These are phyloP conservation scores for Python bivittatus DNA, from an alignment of 2,113 vertebrate species.

Conservation along the genomic window DNA sequence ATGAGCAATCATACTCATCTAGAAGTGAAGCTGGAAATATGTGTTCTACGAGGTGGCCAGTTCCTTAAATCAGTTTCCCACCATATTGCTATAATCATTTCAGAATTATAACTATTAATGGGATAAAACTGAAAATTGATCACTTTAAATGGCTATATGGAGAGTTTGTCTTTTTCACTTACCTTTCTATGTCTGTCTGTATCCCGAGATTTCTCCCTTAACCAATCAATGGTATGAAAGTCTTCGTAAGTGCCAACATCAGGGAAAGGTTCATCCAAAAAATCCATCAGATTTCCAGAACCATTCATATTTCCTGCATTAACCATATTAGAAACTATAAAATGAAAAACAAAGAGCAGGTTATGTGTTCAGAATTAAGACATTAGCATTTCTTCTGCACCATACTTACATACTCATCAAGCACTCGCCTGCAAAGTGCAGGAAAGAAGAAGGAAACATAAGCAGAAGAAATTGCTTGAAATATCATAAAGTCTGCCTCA, in stretches of 20 bases:
- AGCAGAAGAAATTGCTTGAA: neutral
- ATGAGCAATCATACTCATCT: neutral
- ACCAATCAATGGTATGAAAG: conserved; percentile 99
- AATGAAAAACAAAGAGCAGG: conserved; percentile 2
- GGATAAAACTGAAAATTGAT: neutral
- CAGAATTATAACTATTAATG: neutral
- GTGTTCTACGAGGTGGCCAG: accelerated
- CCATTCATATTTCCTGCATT: conserved; percentile 88
- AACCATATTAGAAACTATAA: conserved; percentile 80
- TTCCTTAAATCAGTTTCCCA: neutral
- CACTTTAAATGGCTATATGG: neutral
- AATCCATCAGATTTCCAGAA: conserved; percentile 94
- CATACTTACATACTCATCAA: neutral
- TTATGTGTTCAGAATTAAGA: neutral
- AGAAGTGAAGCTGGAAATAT: neutral
- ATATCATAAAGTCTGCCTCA: neutral
- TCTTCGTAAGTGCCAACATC: conserved; percentile 95
- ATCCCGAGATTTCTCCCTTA: conserved; percentile 94
- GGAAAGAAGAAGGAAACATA: no score
- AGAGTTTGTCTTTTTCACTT: neutral
- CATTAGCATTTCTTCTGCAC: neutral
- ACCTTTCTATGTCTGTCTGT: conserved; percentile 97
- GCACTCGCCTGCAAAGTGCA: neutral
- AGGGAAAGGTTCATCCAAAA: conserved; percentile 94
- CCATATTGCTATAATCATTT: neutral